A percentile compares a stretch with the other conserved stretches of the same genome.
Conservation (phyloP, 2,797 vertebrate genomes). For the Delichon dasypus region DNA sequence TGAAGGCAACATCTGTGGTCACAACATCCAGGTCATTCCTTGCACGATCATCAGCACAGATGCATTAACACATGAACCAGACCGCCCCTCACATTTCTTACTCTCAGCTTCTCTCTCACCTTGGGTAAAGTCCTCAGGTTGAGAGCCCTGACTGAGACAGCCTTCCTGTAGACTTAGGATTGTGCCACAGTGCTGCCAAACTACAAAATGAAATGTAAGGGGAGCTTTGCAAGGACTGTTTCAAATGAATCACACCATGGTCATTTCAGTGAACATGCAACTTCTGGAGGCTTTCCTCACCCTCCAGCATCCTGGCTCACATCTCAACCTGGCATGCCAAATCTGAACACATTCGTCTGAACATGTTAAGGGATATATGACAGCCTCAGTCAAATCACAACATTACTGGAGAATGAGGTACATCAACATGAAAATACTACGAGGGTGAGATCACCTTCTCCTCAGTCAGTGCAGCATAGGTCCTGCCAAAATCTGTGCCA, state of each 20-base stretch:
- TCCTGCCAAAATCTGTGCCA: constrained; percentile 1
- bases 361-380: constrained; percentile 28
- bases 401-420: constrained; percentile 44
- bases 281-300: constrained; percentile 3
- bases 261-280: neutral
- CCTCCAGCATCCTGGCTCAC: constrained; percentile 6
- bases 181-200: neutral
- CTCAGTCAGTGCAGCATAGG: neutral
- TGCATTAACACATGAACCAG: neutral
- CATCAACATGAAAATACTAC: constrained; percentile 26
- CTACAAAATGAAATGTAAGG: neutral
- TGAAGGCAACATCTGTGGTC: constrained; percentile 13
- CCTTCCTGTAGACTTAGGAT: neutral
- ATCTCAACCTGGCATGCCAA: neutral
- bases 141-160: neutral
- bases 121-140: neutral
- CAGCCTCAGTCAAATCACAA: constrained; percentile 26
- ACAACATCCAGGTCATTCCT: neutral
- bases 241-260: neutral
- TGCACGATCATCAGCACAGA: neutral
- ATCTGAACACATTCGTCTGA: neutral
- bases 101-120: neutral
- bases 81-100: neutral
- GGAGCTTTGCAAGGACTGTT: neutral
- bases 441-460: constrained; percentile 53